Percentiles rank a stretch among this genome's conserved stretches.
These are phyloP conservation scores for Philhelius pedissequus DNA, from an alignment of 2,888 invertebrate genomes.

Conservation along the genomic window DNA sequence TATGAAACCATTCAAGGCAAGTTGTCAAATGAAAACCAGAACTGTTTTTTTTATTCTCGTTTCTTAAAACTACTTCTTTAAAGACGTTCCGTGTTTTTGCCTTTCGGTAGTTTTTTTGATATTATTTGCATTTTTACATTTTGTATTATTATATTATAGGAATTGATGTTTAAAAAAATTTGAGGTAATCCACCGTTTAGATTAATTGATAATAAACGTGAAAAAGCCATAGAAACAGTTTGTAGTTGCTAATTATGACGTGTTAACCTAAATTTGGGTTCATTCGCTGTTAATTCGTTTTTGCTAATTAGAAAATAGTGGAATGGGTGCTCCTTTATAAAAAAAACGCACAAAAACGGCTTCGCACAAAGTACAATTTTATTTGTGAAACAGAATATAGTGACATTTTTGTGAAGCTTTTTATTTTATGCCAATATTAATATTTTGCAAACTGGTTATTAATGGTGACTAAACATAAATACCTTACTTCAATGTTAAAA, in stretches of 20 bases:
- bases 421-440: neutral
- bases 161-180: neutral
- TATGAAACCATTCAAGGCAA: constrained; percentile 38
- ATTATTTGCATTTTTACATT: constrained; percentile 8
- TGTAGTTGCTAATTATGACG: constrained; percentile 19
- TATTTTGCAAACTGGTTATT: constrained; percentile 23
- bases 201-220: neutral
- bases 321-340: constrained; percentile 40
- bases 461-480: constrained; percentile 44
- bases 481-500: constrained; percentile 37
- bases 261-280: constrained; percentile 38
- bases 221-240: neutral
- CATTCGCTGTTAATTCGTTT: constrained; percentile 38
- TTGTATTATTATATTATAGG: neutral
- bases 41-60: constrained; percentile 3
- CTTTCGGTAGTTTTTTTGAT: constrained; percentile 33
- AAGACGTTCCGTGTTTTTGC: constrained; percentile 12
- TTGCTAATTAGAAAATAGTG: constrained; percentile 27
- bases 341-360: neutral
- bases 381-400: neutral
- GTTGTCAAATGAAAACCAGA: constrained; percentile 32
- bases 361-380: neutral
- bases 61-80: constrained; percentile 27
- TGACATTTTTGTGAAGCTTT: neutral
- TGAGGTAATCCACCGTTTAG: constrained; percentile 35